phyloP scores from a whole-genome alignment of 2,113 vertebrate species.

The Helogale parvula region DNA sequence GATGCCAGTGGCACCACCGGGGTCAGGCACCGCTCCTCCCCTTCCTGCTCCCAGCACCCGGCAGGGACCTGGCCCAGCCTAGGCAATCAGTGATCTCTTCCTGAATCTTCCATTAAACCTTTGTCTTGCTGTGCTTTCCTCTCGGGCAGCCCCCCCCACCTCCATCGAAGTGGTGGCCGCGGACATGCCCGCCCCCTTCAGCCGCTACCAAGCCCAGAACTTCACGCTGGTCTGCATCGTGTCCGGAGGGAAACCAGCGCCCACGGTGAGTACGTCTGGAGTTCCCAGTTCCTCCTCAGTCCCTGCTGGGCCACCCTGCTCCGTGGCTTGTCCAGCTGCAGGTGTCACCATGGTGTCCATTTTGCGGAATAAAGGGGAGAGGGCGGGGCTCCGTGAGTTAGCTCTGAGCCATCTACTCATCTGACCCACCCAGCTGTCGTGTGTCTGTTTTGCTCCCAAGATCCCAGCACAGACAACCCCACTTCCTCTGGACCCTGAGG shows the following conservation, averaged over 20 bases:
- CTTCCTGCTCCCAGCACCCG: background rate
- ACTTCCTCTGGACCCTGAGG: too few species aligned
- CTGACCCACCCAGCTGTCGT: fast-evolving
- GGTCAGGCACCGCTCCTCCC: too few species aligned
- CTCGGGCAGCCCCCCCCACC: slow-evolving; percentile 90
- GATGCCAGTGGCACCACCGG: fast-evolving
- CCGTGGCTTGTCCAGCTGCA: fast-evolving
- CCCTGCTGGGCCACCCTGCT: fast-evolving
- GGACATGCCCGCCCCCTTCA: slow-evolving; percentile 91
- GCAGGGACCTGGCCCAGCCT: background rate
- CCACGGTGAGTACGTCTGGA: slow-evolving; percentile 86
- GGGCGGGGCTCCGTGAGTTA: fast-evolving
- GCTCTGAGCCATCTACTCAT: background rate
- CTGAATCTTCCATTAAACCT: background rate
- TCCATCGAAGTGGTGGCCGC: slow-evolving; percentile 94
- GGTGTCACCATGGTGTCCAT: fast-evolving
- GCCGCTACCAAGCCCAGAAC: slow-evolving; percentile 95
- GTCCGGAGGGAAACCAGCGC: slow-evolving; percentile 94
- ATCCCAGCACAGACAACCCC: background rate
- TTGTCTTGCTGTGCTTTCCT: slow-evolving; percentile 38
- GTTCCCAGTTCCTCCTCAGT: fast-evolving
- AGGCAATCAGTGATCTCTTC: fast-evolving
- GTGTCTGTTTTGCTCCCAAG: background rate
- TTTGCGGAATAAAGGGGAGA: background rate
- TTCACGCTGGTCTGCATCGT: slow-evolving; percentile 96